phyloP scores from a whole-genome alignment of 2,797 vertebrate genomes.

The Acomys russatus region DNA sequence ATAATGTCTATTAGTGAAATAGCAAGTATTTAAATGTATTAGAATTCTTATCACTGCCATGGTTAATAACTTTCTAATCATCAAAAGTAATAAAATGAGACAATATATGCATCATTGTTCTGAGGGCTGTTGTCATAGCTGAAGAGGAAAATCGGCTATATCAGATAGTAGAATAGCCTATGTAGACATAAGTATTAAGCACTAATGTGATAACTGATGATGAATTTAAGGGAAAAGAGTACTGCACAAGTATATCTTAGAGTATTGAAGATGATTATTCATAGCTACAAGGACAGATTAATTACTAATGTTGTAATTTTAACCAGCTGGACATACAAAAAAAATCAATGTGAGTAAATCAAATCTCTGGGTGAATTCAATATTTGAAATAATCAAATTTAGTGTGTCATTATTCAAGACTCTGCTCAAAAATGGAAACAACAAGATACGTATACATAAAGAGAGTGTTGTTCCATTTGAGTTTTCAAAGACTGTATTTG shows the following conservation, averaged over 20 bases:
- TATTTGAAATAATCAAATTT: not conserved
- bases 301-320: not conserved
- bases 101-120: not conserved
- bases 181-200: not conserved
- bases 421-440: not conserved
- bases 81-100: not conserved
- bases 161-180: not conserved
- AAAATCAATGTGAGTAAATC: not conserved
- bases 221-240: not conserved
- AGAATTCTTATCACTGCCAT: not conserved
- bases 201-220: not conserved
- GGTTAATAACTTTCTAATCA: not conserved
- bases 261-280: not conserved
- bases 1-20: not conserved
- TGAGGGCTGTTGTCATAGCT: not conserved
- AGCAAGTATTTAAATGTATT: not conserved
- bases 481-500: not conserved
- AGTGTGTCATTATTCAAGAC: not conserved
- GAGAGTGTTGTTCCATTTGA: not conserved
- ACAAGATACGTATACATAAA: not conserved
- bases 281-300: not conserved
- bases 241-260: not conserved
- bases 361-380: not conserved
- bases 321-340: not conserved
- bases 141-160: not conserved